Percentiles rank a stretch among this genome's conserved stretches.
These are phyloP conservation scores for Scaptomyza tumidula DNA, from an alignment of 2,888 invertebrate genomes.

Conservation along the genomic window DNA sequence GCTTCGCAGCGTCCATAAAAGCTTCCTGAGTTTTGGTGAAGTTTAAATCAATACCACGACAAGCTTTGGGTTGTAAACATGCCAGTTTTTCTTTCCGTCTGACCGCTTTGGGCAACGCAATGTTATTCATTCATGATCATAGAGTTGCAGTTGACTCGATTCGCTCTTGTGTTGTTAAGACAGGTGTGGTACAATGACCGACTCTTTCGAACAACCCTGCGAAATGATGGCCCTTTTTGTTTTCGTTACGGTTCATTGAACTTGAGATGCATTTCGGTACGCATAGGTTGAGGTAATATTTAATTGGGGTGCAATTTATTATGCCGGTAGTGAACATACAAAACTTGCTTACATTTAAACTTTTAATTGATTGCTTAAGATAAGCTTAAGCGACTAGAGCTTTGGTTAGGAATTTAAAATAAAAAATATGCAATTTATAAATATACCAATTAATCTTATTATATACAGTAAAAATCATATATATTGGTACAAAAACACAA, in stretches of 20 bases:
- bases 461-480: not conserved
- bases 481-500: too few relatives aligned
- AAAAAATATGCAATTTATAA: not conserved
- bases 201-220: slow-evolving; percentile 52
- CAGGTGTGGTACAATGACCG: slow-evolving; percentile 27
- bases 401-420: not conserved
- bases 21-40: slow-evolving; percentile 33
- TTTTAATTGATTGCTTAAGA: not conserved
- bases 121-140: slow-evolving; percentile 35
- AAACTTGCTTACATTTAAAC: slow-evolving; percentile 17
- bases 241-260: slow-evolving; percentile 61
- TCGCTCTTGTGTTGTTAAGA: slow-evolving; percentile 19
- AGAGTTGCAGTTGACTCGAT: slow-evolving; percentile 19
- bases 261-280: slow-evolving; percentile 20
- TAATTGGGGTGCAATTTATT: slow-evolving; percentile 55
- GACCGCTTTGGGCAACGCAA: slow-evolving; percentile 54
- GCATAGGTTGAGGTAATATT: slow-evolving; percentile 3
- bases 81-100: slow-evolving; percentile 66
- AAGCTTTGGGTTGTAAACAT: slow-evolving; percentile 69
- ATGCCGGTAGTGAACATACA: slow-evolving; percentile 18
- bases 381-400: slow-evolving; percentile 17
- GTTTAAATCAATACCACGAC: slow-evolving; percentile 17
- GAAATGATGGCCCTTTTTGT: slow-evolving; percentile 52
- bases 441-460: not conserved
- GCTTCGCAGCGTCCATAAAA: slow-evolving; percentile 51